Base-by-base conservation (phyloP, 2,113 vertebrate species). In the Symphodus melops region DNA sequence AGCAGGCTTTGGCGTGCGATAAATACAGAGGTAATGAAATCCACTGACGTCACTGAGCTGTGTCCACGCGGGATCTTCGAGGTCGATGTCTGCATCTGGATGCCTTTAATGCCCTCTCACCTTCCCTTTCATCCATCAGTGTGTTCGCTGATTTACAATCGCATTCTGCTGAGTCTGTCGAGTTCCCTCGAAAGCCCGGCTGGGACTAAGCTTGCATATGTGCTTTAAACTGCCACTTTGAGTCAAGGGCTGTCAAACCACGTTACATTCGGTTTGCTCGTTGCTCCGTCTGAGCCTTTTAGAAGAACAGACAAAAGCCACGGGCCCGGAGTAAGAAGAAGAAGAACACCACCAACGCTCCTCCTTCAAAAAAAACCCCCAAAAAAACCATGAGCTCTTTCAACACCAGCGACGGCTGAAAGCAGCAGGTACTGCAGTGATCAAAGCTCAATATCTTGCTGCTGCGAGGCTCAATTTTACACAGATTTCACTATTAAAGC, bases 251-350 rank as follows among this genome's bases (percentile, higher is more conserved):
- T 73, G 82, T 91, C 88, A 85, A 70, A 79, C 72, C 68, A 20
- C 0, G 72, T 85, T 85, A 79, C 82, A 51, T 69, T 88, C 16
- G 83, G 57, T 79, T 86, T 52, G 54, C 75, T 53, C 23, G 23
- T 68, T 16, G 7, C 77, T 75, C 42, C 21, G 17, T 75, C 71
- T 88, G 81, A 91, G 83, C 85, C 84, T 60, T 77, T 91, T 79
- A 82, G 37, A 77, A 64, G 79, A 84, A 55, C 63, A 81, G 72
- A 70, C 72, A 21, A 59, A 59, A 4, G 20, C 72, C 81, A 72
- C 23, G 1, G 59, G 48, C 62, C 66, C 5, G 4, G 28, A 33
- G 28, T 25, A 25, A 25, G 25, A 25, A 0, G 2, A 48, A 20
- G 33, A n/a, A 20, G 25, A 41, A 61, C 25, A 64, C 36, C 64